Evolutionary conservation across 2,888 invertebrate species (phyloP).

Genomic region (Mythimna lalbum): DNA sequence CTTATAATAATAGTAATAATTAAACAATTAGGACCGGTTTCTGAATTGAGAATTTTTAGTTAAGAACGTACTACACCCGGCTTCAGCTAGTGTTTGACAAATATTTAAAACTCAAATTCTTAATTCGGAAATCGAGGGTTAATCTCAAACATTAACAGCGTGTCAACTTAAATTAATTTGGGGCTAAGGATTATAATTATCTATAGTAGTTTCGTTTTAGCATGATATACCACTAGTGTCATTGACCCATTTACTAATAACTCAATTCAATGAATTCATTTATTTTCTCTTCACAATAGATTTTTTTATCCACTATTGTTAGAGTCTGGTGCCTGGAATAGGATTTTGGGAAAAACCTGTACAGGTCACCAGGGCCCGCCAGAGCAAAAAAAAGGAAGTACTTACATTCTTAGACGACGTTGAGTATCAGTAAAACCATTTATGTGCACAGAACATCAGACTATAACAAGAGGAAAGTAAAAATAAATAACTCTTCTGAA

Average conservation of each 20-base stretch:
- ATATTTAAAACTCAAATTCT: not conserved
- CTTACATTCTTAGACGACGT: no score
- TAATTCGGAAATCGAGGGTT: not conserved
- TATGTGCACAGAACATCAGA: no score
- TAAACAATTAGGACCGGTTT: not conserved
- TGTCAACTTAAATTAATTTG: conserved; percentile 9
- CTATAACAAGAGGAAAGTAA: no score
- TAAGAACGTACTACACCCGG: not conserved
- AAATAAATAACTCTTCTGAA: not conserved
- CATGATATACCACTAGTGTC: not conserved
- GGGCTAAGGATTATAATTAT: conserved; percentile 6
- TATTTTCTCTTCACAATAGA: no score
- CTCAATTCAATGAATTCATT: no score
- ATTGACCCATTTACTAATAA: not conserved
- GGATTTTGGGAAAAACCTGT: no score
- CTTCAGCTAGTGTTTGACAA: not conserved
- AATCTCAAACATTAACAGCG: conserved; percentile 5
- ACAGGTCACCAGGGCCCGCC: no score
- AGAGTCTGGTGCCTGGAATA: no score
- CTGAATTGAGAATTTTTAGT: not conserved
- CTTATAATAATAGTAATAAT: conserved; percentile 11
- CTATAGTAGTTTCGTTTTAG: not conserved
- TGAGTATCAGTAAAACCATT: no score
- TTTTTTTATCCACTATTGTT: no score
- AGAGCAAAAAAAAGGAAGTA: no score